Conservation (phyloP, 2,888 invertebrate genomes). For the Calameuta pallipes region DNA sequence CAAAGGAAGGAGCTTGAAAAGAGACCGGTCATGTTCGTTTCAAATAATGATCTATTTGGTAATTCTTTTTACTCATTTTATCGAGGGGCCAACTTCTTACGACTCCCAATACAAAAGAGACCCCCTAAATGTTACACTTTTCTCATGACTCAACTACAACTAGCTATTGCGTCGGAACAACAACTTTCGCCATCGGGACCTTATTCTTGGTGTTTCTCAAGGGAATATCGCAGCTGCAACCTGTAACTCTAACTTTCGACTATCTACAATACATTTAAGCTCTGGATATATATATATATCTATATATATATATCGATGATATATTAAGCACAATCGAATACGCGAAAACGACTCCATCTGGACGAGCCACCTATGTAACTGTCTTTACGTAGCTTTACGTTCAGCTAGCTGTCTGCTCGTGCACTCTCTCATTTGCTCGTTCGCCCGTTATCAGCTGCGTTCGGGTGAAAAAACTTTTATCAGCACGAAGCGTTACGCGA, state of each 20-base stretch:
- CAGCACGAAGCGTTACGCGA: constrained; percentile 13
- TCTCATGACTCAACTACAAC: neutral
- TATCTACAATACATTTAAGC: neutral
- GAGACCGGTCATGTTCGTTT: neutral
- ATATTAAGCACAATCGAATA: neutral
- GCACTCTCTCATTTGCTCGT: neutral
- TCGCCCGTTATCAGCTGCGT: neutral
- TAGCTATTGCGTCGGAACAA: neutral
- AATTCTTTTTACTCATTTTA: neutral
- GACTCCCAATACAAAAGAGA: neutral
- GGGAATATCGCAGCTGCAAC: neutral
- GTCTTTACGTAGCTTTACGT: neutral
- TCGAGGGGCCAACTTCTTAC: neutral
- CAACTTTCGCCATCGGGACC: neutral
- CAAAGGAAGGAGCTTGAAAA: neutral
- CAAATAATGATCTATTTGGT: neutral
- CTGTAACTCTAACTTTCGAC: neutral
- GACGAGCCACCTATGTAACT: neutral
- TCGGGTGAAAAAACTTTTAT: constrained; percentile 31
- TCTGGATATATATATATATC: neutral
- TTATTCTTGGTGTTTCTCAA: neutral
- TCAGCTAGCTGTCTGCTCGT: neutral
- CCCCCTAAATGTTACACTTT: neutral
- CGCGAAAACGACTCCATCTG: neutral
- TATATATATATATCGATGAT: neutral